Evolutionary conservation across 1,140 invertebrate genomes (phyloP).

Genomic region (Drosophila rufa): DNA sequence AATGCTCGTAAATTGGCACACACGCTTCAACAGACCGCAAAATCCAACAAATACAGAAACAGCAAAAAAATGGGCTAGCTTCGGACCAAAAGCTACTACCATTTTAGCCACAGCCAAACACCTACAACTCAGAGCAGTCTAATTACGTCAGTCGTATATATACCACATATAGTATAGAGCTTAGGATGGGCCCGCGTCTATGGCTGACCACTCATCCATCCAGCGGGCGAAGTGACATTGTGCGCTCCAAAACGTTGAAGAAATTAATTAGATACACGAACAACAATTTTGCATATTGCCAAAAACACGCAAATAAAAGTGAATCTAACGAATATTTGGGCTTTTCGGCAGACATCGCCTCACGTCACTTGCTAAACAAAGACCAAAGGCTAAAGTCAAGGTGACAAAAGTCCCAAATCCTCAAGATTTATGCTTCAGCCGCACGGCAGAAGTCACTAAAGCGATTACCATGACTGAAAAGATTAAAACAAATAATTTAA

Average conservation of each 20-base stretch:
- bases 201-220: slow-evolving; percentile 51
- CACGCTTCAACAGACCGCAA: slow-evolving; percentile 79
- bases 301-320: slow-evolving; percentile 58
- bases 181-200: slow-evolving; percentile 31
- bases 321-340: slow-evolving; percentile 25
- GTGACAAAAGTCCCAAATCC: slow-evolving; percentile 38
- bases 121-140: slow-evolving; percentile 54
- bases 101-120: slow-evolving; percentile 46
- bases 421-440: slow-evolving; percentile 55
- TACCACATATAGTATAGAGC: slow-evolving; percentile 31
- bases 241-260: slow-evolving; percentile 45
- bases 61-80: slow-evolving; percentile 57
- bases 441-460: slow-evolving; percentile 51
- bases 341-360: slow-evolving; percentile 17
- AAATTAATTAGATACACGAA: slow-evolving; percentile 69
- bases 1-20: slow-evolving; percentile 78
- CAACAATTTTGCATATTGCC: slow-evolving; percentile 66
- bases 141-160: slow-evolving; percentile 69
- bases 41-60: slow-evolving; percentile 25
- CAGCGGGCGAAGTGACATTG: slow-evolving; percentile 41
- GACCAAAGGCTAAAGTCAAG: slow-evolving; percentile 51
- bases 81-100: slow-evolving; percentile 52
- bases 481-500: slow-evolving; percentile 41
- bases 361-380: slow-evolving; percentile 49
- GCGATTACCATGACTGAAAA: slow-evolving; percentile 14